Evolutionary conservation across 2,888 invertebrate species (phyloP).

Genomic region (Ophion ventricosus): DNA sequence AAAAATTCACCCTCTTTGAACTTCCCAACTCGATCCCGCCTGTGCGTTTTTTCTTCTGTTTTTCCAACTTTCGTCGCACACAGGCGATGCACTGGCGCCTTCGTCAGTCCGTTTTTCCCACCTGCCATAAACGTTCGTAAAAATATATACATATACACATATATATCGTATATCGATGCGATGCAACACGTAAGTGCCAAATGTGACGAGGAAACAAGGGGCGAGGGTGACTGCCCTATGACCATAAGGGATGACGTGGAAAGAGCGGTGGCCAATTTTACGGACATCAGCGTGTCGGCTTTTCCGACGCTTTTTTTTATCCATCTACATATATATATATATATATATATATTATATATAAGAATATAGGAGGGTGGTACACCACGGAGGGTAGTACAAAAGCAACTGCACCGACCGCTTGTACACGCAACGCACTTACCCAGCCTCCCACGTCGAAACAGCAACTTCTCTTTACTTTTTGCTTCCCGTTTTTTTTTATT

Average conservation of each 20-base stretch:
- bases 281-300: constrained; percentile 73
- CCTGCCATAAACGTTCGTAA: constrained; percentile 33
- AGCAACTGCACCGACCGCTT: constrained; percentile 69
- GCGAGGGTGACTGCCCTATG: constrained; percentile 42
- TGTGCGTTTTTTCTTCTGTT: constrained; percentile 42
- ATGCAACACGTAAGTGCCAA: constrained; percentile 47
- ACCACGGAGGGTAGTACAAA: constrained; percentile 73
- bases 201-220: constrained; percentile 34
- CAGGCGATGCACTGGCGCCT: constrained; percentile 68
- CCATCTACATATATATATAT: neutral
- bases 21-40: neutral
- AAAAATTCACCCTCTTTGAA: constrained; percentile 1
- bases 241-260: constrained; percentile 43
- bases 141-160: no score
- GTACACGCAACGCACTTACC: constrained; percentile 76
- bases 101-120: constrained; percentile 74
- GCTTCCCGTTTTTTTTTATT: neutral
- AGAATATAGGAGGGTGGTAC: constrained; percentile 16
- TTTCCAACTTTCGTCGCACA: constrained; percentile 64
- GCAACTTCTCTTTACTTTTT: constrained; percentile 7
- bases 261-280: constrained; percentile 76
- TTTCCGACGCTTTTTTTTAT: constrained; percentile 65
- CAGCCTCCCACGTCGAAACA: constrained; percentile 65
- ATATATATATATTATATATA: neutral
- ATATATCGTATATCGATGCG: constrained; percentile 36